A percentile compares a stretch with the other conserved stretches of the same genome.
Evolutionary conservation across 2,888 invertebrate species (phyloP).

Genomic region (Acleris laterana): DNA sequence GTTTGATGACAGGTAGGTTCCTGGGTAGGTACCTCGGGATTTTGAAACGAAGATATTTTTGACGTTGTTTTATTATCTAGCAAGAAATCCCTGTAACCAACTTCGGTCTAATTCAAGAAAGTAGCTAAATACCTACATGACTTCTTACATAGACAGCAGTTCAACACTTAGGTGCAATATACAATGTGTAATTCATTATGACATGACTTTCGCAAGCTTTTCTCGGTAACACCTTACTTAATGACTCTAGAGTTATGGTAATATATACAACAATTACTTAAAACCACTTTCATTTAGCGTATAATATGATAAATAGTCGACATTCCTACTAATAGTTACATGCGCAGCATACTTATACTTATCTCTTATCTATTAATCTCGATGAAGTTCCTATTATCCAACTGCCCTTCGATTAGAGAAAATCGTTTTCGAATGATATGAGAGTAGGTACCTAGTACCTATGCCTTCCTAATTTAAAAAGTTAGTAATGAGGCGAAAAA

Average conservation of each 20-base stretch:
- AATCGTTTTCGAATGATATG: background rate
- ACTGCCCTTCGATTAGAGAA: slow-evolving; percentile 7
- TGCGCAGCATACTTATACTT: slow-evolving; percentile 2
- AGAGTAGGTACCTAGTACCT: too few relatives aligned
- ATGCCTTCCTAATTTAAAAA: background rate
- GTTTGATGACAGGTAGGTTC: too few relatives aligned
- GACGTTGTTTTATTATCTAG: too few relatives aligned
- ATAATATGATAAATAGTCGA: slow-evolving; percentile 4
- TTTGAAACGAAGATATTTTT: too few relatives aligned
- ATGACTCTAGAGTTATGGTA: slow-evolving; percentile 7
- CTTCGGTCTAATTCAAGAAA: too few relatives aligned
- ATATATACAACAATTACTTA: slow-evolving; percentile 11
- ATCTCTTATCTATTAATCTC: slow-evolving; percentile 4
- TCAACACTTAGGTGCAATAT: too few relatives aligned
- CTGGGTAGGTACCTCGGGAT: too few relatives aligned
- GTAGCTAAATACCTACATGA: too few relatives aligned
- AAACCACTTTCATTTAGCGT: slow-evolving; percentile 13
- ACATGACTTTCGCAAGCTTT: background rate
- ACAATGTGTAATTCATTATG: background rate
- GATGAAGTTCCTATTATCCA: background rate
- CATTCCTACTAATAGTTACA: slow-evolving; percentile 1
- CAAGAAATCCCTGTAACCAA: too few relatives aligned
- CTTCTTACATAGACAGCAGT: too few relatives aligned
- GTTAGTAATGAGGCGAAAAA: background rate
- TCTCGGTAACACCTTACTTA: background rate